These are phyloP conservation scores for Epinephelus malabaricus DNA, from an alignment of 2,797 vertebrate genomes.

Conservation along the genomic window DNA sequence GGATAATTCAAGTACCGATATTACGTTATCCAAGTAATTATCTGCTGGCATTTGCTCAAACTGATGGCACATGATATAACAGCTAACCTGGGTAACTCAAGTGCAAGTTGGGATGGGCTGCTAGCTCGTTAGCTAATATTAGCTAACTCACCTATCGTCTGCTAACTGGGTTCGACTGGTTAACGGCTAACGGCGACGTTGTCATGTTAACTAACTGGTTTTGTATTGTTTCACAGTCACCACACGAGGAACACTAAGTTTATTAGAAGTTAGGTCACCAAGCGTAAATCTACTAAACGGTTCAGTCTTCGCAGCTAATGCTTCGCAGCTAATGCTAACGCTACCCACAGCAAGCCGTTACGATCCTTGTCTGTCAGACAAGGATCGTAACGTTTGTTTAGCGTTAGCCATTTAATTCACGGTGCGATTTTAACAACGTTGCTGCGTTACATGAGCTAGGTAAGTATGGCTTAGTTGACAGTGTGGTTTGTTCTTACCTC, in stretches of 20 bases:
- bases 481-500: slow-evolving; percentile 71
- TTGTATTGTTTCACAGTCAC: not conserved
- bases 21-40: not conserved
- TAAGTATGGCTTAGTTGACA: accelerated
- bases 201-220: no score
- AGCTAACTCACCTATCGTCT: slow-evolving; percentile 13
- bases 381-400: slow-evolving; percentile 15
- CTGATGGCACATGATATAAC: slow-evolving; percentile 5
- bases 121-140: slow-evolving; percentile 45
- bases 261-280: not conserved
- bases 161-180: not conserved
- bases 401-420: not conserved
- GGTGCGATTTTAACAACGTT: not conserved
- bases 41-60: slow-evolving; percentile 14
- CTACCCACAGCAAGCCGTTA: slow-evolving; percentile 14
- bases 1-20: no score
- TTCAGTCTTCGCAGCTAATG: slow-evolving; percentile 19
- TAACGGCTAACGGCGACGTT: not conserved
- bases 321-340: slow-evolving; percentile 59
- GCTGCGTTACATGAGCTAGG: not conserved
- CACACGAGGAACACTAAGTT: not conserved
- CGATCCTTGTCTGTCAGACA: slow-evolving; percentile 18
- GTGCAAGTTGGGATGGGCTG: slow-evolving; percentile 41
- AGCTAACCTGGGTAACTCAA: not conserved
- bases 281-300: not conserved